Evolutionary conservation across 2,797 vertebrate genomes (phyloP), one percentile per base, ranked within the genome.

Genomic region (Harpagifer antarcticus): DNA sequence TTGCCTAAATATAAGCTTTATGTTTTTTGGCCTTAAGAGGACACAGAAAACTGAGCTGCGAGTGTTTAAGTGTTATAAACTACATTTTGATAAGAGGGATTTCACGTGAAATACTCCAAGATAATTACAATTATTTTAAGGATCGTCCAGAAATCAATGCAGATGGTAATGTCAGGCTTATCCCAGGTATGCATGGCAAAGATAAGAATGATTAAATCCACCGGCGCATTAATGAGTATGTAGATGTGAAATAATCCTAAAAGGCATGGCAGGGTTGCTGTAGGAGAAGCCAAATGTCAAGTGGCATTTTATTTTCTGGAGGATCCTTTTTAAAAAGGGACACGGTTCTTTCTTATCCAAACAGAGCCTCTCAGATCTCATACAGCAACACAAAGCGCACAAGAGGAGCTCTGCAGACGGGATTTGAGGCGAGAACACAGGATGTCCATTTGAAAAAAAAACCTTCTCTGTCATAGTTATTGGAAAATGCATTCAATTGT

Each of bases 201-300:
- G 94, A 95, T 95, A 95, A 95, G 94, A 93, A 79, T 90, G 89
- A 90, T 90, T 89, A 92, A 93, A 94, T 93, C 93, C 91, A 88
- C 81, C 79, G 61, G 84, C 90, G 93, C 92, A 95, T 95, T 95
- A 95, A 94, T 94, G 90, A 93, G 91, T 86, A 88, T 90, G 91
- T 83, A 89, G 88, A 93, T 91, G 92, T 94, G 88, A 94, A 94
- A 92, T 95, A 94, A 95, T 95, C 94, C 93, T 92, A 92, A 95
- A 95, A 95, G 92, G 92, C 94, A 93, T 91, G 84, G 91, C 86
- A 85, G 91, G 83, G 89, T 88, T 93, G 92, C 92, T 91, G 91
- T 90, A 92, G 92, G 90, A 94, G 89, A 88, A 94, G 93, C 91
- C 94, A 95, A 95, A 95, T 95, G 95, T 95, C 94, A 95, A 95